A percentile compares a stretch with the other conserved stretches of the same genome.
These are phyloP conservation scores for Athalia cordata DNA, from an alignment of 2,888 invertebrate species.

Conservation along the genomic window DNA sequence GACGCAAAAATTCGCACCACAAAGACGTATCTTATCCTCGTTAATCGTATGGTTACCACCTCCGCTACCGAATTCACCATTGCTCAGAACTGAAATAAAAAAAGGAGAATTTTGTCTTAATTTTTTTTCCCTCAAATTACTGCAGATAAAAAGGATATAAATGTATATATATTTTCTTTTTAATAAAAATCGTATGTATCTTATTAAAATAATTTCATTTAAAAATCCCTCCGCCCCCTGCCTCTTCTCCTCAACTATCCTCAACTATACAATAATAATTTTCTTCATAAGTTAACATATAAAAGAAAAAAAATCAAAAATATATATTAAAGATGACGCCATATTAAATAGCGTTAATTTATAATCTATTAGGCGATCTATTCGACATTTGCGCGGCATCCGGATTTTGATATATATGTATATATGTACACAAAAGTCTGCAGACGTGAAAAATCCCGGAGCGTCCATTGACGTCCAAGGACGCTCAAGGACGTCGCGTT, in stretches of 20 bases:
- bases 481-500: conserved; percentile 43
- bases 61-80: conserved; percentile 81
- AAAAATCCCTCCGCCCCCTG: no score
- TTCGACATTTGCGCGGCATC: not conserved
- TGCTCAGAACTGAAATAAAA: conserved; percentile 80
- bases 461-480: conserved; percentile 44
- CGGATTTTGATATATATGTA: no score
- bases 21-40: conserved; percentile 75
- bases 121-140: not conserved
- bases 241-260: no score
- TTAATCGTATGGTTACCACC: conserved; percentile 71
- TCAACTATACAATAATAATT: no score
- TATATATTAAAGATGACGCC: not conserved
- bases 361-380: no score
- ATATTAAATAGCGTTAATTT: not conserved
- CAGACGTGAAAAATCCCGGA: conserved; percentile 35
- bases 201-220: no score
- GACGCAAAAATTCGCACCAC: conserved; percentile 90
- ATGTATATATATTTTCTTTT: no score
- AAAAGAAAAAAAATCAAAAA: not conserved
- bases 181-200: no score
- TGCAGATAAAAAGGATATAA: not conserved
- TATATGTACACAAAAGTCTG: not conserved
- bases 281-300: no score
- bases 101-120: not conserved